Evolutionary conservation across 2,797 vertebrate genomes (phyloP).

Genomic region (Thamnophis elegans): DNA sequence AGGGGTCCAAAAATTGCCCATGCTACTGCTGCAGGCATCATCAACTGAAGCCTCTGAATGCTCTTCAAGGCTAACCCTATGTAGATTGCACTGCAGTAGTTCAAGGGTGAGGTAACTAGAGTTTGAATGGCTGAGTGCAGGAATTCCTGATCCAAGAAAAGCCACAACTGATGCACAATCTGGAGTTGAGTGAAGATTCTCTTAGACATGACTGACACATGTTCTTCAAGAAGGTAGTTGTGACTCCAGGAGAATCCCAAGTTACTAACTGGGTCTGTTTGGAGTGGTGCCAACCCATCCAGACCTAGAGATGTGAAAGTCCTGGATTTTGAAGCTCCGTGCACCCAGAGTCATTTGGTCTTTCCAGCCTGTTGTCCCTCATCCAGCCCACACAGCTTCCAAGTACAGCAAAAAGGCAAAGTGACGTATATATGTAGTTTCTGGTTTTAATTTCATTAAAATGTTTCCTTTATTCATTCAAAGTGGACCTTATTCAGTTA

Average conservation of each 20-base stretch:
- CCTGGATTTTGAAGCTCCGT: too few relatives aligned
- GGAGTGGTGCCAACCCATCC: too few relatives aligned
- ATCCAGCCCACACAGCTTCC: too few relatives aligned
- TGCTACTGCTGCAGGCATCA: not conserved
- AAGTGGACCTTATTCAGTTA: not conserved
- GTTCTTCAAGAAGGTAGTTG: too few relatives aligned
- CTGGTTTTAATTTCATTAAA: not conserved
- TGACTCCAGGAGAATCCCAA: too few relatives aligned
- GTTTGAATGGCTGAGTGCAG: not conserved
- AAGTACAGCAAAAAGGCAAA: not conserved
- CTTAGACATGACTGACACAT: too few relatives aligned
- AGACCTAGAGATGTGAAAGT: too few relatives aligned
- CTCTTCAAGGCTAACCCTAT: not conserved
- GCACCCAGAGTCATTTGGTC: too few relatives aligned
- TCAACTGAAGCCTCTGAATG: not conserved
- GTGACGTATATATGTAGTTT: not conserved
- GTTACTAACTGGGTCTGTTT: too few relatives aligned
- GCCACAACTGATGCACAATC: not conserved
- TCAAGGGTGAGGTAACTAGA: not conserved
- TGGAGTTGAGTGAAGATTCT: not conserved
- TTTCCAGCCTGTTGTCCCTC: too few relatives aligned
- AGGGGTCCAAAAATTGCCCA: not conserved
- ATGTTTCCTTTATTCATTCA: not conserved
- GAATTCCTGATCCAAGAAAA: not conserved
- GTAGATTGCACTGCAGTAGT: not conserved